Evolutionary conservation across 2,113 vertebrate species (phyloP).

Genomic region (Nipponia nippon): DNA sequence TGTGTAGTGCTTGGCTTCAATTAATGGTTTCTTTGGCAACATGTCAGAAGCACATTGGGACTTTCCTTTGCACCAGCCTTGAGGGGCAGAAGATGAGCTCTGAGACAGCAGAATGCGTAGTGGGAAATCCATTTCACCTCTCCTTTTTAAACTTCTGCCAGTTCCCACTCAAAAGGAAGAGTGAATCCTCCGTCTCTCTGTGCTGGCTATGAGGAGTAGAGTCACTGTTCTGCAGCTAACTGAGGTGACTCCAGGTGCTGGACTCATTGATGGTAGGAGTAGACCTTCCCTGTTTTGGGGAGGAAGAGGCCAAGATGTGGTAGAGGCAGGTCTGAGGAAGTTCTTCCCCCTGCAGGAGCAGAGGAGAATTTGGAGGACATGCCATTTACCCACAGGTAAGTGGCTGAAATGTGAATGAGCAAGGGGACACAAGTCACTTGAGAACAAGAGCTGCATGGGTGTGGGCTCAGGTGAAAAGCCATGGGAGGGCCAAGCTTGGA

Average conservation of each 20-base stretch:
- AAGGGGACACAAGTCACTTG: not conserved
- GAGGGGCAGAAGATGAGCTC: not conserved
- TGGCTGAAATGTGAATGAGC: not conserved
- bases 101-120: not conserved
- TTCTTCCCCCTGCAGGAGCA: not conserved
- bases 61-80: not conserved
- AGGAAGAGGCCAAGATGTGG: not conserved
- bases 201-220: not conserved
- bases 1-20: not conserved
- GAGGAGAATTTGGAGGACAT: not conserved
- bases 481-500: not conserved
- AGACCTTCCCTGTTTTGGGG: not conserved
- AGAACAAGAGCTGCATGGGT: not conserved
- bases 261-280: not conserved
- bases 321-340: not conserved
- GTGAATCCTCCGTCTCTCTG: not conserved
- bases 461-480: not conserved
- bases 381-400: not conserved
- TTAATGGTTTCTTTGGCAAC: not conserved
- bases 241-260: not conserved
- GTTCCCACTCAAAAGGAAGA: not conserved
- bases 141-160: not conserved
- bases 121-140: not conserved
- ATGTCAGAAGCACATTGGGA: fast-evolving
- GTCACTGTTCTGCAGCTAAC: not conserved